Evolutionary conservation across 1,140 invertebrate genomes (phyloP).

Genomic region (Drusus annulatus): DNA sequence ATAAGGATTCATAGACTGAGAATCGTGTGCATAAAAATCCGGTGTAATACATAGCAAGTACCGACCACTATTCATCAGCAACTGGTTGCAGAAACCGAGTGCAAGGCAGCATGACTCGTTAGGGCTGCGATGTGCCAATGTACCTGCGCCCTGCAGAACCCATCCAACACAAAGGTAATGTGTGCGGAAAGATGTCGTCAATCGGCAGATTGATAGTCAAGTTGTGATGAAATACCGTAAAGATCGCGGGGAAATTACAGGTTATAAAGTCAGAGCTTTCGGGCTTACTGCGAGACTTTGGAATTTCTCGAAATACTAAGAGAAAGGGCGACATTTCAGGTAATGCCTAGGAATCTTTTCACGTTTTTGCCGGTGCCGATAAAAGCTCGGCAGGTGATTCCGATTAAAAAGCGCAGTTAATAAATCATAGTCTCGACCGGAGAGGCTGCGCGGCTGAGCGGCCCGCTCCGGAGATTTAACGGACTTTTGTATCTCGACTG

Average conservation of each 20-base stretch:
- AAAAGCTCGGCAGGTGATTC: constrained; percentile 47
- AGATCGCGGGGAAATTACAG: constrained; percentile 9
- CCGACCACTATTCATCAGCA: background rate
- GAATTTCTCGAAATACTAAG: constrained; percentile 8
- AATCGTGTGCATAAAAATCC: background rate
- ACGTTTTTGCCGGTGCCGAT: constrained; percentile 17
- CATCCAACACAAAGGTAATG: background rate
- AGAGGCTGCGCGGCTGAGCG: background rate
- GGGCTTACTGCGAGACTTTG: background rate
- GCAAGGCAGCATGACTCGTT: constrained; percentile 9
- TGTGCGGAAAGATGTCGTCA: constrained; percentile 5
- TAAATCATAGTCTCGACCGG: constrained; percentile 38
- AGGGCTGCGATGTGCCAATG: background rate
- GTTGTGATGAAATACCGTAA: constrained; percentile 3
- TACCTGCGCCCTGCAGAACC: background rate
- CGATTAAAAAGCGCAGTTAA: constrained; percentile 43
- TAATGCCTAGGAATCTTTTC: background rate
- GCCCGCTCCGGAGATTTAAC: constrained; percentile 28
- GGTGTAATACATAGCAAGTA: background rate
- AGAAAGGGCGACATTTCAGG: background rate
- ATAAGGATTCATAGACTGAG: no score
- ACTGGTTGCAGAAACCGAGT: background rate
- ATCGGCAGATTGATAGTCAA: background rate
- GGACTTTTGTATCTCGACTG: constrained; percentile 38
- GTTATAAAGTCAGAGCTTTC: background rate